Percentiles rank a stretch among this genome's conserved stretches.
These are phyloP conservation scores for Aricia artaxerxes DNA, from an alignment of 2,888 invertebrate genomes.

Conservation along the genomic window DNA sequence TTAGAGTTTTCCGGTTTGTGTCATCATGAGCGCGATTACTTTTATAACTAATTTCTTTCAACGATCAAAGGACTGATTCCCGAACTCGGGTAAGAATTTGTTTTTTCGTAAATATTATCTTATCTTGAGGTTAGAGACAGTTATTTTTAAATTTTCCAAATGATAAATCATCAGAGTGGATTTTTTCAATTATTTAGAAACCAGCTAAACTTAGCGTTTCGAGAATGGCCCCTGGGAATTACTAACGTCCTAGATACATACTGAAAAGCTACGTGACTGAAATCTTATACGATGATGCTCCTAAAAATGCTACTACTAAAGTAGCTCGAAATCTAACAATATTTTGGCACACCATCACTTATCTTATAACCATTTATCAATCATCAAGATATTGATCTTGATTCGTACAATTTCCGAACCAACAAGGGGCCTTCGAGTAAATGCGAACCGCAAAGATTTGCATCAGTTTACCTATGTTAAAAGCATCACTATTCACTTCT, in stretches of 20 bases:
- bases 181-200: not conserved
- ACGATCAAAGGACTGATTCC: constrained; percentile 1
- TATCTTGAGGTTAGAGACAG: not conserved
- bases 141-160: not conserved
- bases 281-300: not conserved
- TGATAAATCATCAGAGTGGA: not conserved
- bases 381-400: not conserved
- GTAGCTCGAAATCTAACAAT: not conserved
- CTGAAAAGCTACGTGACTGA: not conserved
- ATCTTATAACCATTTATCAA: not conserved
- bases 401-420: not conserved
- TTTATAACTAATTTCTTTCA: not conserved
- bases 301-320: not conserved
- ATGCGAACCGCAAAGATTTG: not conserved
- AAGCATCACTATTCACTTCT: not conserved
- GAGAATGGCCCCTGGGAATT: not conserved
- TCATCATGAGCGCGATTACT: not conserved
- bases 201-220: not conserved
- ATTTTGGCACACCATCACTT: not conserved
- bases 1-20: not conserved
- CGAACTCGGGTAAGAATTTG: not conserved
- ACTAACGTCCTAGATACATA: not conserved
- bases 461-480: not conserved
- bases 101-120: not conserved
- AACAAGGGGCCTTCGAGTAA: not conserved